Conservation (phyloP, 2,797 vertebrate genomes). For the Emydoidea blandingii region DNA sequence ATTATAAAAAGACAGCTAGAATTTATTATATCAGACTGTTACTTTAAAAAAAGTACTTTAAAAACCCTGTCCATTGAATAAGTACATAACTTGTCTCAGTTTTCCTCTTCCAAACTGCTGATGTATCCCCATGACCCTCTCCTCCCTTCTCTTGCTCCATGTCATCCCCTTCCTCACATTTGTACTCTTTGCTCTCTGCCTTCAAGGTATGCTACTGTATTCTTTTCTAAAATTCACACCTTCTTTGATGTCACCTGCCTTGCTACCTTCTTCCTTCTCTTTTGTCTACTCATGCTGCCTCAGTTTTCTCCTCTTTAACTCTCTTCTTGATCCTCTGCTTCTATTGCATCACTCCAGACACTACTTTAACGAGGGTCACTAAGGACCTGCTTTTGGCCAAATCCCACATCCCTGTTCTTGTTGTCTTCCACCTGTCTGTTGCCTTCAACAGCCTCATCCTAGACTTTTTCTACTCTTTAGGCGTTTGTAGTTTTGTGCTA, state of each 20-base stretch:
- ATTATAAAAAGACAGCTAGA: neutral
- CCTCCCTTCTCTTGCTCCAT: neutral
- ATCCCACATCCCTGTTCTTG: neutral
- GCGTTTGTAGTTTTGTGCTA: neutral
- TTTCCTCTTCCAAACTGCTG: neutral
- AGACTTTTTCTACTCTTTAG: neutral
- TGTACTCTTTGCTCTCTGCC: neutral
- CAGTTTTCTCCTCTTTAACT: neutral
- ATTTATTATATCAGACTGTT: neutral
- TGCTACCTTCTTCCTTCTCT: neutral
- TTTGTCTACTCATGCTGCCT: neutral
- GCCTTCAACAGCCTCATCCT: neutral
- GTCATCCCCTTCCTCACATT: neutral
- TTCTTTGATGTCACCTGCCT: neutral
- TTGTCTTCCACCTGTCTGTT: neutral
- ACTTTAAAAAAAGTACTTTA: neutral
- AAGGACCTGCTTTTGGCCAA: neutral
- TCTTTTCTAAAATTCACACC: neutral
- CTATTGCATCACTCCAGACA: neutral
- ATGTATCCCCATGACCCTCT: rapidly evolving
- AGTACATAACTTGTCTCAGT: neutral
- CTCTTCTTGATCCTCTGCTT: neutral
- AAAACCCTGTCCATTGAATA: neutral
- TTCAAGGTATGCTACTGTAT: neutral
- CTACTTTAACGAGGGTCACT: neutral